Base-by-base conservation (phyloP, 2,113 vertebrate genomes). In the Columbina picui region DNA sequence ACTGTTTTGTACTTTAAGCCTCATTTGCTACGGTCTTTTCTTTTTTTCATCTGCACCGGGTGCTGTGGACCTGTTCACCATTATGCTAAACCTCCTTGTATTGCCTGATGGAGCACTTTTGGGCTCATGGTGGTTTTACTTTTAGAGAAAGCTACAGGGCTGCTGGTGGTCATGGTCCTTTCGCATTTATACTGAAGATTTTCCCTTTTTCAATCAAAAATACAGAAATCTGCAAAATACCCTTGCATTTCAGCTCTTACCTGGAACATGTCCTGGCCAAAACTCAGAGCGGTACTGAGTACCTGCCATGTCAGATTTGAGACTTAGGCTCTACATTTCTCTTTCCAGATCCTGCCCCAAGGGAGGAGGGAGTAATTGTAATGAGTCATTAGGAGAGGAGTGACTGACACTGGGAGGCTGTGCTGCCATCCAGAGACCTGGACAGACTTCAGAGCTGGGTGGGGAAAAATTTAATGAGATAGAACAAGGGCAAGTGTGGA, bases 111-210 rank as follows among this genome's bases (percentile, higher is more conserved):
- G 45, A 47, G 21, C 45, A 47, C 45, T 47, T 47, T 47, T 47
- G 45, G 45, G 18, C 45, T 47, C 45, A 18, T 47, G 8, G 20
- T 47, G 20, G 17, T 80, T 65, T 85, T 36, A 13, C 9, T 47
- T 71, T 50, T 32, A 34, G 34, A 60, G 38, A 60, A 84, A 29
- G 18, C 45, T 69, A 20, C 0, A 0, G 21, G 2, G 9, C 21
- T 77, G 50, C 25, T 74, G 34, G 6, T 81, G 12, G 5, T 29
- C 21, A 19, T 25, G 18, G 22, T 52, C 14, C 13, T 68, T 71
- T 71, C 0, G 1, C 18, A 14, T 47, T 55, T 45, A 9, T 19
- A 5, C 16, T 60, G 15, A n/a, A 11, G 12, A 29, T n/a, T 7
- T 1, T 53, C 6, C 12, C 5, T 50, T 50, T 85, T 75, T 47